These are phyloP conservation scores for Ophion ellenae DNA, from an alignment of 2,888 invertebrate species.

Conservation along the genomic window DNA sequence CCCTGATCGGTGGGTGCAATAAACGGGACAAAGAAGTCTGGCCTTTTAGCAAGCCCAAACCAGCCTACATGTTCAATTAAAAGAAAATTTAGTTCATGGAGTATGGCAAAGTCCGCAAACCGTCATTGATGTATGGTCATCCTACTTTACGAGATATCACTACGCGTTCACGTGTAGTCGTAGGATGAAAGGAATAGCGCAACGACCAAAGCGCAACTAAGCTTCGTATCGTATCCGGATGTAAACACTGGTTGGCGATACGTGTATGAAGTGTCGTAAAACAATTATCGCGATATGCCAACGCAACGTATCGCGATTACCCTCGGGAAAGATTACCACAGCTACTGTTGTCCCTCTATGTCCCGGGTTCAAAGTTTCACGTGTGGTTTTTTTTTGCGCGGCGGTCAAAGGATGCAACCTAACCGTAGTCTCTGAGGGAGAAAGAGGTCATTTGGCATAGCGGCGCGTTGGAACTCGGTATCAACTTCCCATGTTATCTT, in stretches of 20 bases:
- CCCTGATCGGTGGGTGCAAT: too few species aligned
- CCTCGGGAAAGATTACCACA: background rate
- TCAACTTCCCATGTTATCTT: too few species aligned
- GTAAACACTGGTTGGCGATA: conserved; percentile 24
- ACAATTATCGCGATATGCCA: conserved; percentile 37
- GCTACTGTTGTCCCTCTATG: background rate
- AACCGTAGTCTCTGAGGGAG: conserved; percentile 1
- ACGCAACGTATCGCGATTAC: conserved; percentile 31
- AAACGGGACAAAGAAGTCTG: too few species aligned
- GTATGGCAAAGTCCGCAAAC: too few species aligned
- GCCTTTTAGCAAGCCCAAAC: too few species aligned
- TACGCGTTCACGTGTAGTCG: too few species aligned
- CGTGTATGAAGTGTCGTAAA: background rate
- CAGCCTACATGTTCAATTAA: too few species aligned
- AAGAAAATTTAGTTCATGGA: too few species aligned
- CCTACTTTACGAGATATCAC: too few species aligned
- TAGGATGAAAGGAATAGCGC: conserved; percentile 13
- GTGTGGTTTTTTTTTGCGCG: conserved; percentile 2
- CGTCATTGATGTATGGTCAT: too few species aligned
- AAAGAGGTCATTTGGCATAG: conserved; percentile 30
- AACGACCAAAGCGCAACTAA: conserved; percentile 31
- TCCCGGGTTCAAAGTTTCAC: conserved; percentile 55
- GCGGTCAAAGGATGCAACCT: background rate
- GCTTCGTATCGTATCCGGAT: conserved; percentile 53
- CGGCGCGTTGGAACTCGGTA: conserved; percentile 39